Base-by-base conservation (phyloP, 2,113 vertebrate species). In the Oenanthe melanoleuca region DNA sequence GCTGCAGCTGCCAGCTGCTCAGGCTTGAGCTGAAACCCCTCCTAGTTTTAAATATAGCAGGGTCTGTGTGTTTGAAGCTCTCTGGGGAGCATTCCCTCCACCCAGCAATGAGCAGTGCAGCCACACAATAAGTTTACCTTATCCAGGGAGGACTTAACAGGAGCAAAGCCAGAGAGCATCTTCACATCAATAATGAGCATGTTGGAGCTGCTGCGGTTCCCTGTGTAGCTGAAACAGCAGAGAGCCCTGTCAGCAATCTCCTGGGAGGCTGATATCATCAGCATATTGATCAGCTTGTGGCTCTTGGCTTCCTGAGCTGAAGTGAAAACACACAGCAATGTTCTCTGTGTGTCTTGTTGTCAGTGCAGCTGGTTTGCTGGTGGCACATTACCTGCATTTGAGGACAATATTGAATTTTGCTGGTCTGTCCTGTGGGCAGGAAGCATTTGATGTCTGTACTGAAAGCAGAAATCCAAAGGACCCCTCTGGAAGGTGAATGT, bases 111-210 rank as follows among this genome's bases (percentile, higher is more conserved):
- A 79, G 8, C 1, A 4, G 26, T 25, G 19, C 38, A 84, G 50
- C 29, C 44, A 8, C 16, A 15, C 16, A 66, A 78, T 42, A 64
- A 47, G 8, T 69, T 96, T 97, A 97, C 97, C 95, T 98, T 90
- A 47, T 94, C 49, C 55, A 97, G 40, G 52, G 97, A 97, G 16
- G 93, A 74, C 31, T 85, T 95, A 14, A 96, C 87, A 71, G 96
- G 87, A 47, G 72, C 77, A 77, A 95, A 97, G 33, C 97, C 98
- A 49, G 97, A 97, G 26, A 97, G 90, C 95, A 97, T 95, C 94
- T 96, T 97, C 81, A 96, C 94, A 26, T 97, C 95, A 47, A 97
- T 85, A 57, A 98, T 86, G 34, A 94, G 47, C 96, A 97, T 97
- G 83, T 96, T 96, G 69, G 97, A 97, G 57, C 59, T 89, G 37